A percentile compares a stretch with the other conserved stretches of the same genome.
Conservation (phyloP, 2,113 vertebrate genomes). For the Grammomys dolichurus region DNA sequence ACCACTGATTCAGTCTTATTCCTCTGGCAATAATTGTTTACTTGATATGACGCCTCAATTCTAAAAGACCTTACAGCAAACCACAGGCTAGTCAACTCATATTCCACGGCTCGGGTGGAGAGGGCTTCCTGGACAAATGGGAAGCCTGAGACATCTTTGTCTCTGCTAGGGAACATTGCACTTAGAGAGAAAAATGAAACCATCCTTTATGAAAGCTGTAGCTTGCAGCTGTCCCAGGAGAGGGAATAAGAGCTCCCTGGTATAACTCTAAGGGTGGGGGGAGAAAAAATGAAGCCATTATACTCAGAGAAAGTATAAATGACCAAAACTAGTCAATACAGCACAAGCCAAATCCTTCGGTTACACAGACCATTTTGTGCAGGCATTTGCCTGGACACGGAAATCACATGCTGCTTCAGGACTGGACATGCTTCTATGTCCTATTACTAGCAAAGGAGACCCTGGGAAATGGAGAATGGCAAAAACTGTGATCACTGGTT, state of each 20-base stretch:
- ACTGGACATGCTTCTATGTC: constrained; percentile 49
- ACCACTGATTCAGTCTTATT: constrained; percentile 58
- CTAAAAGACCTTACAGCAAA: constrained; percentile 69
- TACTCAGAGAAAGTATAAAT: constrained; percentile 41
- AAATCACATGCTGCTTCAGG: constrained; percentile 5
- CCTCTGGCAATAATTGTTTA: constrained; percentile 47
- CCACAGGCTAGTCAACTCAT: background rate
- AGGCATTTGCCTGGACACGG: constrained; percentile 57
- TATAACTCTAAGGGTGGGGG: constrained; percentile 31
- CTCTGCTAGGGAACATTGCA: constrained; percentile 39
- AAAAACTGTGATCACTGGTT: constrained; percentile 52
- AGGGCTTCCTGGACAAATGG: constrained; percentile 59
- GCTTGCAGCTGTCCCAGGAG: constrained; percentile 52
- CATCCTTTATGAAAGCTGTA: constrained; percentile 46
- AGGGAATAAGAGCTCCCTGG: constrained; percentile 51
- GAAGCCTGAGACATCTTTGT: constrained; percentile 55
- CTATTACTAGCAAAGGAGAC: constrained; percentile 43
- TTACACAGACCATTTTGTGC: constrained; percentile 68
- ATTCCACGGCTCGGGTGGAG: constrained; percentile 47
- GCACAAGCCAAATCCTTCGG: constrained; percentile 64
- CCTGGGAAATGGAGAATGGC: constrained; percentile 46
- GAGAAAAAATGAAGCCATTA: background rate
- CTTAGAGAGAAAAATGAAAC: constrained; percentile 63
- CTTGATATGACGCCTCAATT: constrained; percentile 45
- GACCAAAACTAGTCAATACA: constrained; percentile 57